phyloP scores from a whole-genome alignment of 2,888 invertebrate genomes.

The Oeneis ivallda region DNA sequence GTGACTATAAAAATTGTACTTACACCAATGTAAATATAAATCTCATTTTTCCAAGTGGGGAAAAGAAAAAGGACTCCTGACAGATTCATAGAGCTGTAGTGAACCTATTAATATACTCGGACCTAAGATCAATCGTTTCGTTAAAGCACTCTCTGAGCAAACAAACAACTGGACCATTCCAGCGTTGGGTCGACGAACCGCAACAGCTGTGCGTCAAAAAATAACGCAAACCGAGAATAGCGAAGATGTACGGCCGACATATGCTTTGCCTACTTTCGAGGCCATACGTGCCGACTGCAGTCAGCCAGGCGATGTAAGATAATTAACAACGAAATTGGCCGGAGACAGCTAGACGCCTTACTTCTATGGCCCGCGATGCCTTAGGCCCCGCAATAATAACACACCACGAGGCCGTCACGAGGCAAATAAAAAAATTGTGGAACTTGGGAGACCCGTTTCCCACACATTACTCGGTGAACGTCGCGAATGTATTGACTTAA shows the following conservation, averaged over 20 bases:
- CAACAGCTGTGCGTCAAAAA: conserved; percentile 58
- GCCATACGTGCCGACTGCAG: conserved; percentile 64
- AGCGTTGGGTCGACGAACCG: conserved; percentile 46
- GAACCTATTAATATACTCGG: conserved; percentile 35
- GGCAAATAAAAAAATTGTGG: conserved; percentile 64
- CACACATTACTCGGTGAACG: conserved; percentile 66
- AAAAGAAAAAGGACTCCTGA: conserved; percentile 25
- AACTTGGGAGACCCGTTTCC: conserved; percentile 64
- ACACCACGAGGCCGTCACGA: conserved; percentile 59
- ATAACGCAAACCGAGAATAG: conserved; percentile 53
- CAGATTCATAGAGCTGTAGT: conserved; percentile 28
- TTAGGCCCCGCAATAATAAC: conserved; percentile 71
- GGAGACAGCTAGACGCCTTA: conserved; percentile 78
- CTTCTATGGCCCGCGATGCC: conserved; percentile 67
- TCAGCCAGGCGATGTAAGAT: conserved; percentile 64
- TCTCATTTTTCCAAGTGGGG: not conserved
- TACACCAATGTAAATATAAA: conserved; percentile 11
- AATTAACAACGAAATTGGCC: conserved; percentile 75
- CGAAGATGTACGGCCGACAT: conserved; percentile 39
- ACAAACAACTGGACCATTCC: conserved; percentile 49
- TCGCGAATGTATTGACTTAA: conserved; percentile 52
- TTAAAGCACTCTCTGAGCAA: conserved; percentile 29
- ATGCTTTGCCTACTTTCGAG: conserved; percentile 63
- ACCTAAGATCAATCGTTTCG: conserved; percentile 43
- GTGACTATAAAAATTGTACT: not conserved